A percentile compares a stretch with the other conserved stretches of the same genome.
Evolutionary conservation across 2,797 vertebrate species (phyloP).

Genomic region (Delichon dasypus): DNA sequence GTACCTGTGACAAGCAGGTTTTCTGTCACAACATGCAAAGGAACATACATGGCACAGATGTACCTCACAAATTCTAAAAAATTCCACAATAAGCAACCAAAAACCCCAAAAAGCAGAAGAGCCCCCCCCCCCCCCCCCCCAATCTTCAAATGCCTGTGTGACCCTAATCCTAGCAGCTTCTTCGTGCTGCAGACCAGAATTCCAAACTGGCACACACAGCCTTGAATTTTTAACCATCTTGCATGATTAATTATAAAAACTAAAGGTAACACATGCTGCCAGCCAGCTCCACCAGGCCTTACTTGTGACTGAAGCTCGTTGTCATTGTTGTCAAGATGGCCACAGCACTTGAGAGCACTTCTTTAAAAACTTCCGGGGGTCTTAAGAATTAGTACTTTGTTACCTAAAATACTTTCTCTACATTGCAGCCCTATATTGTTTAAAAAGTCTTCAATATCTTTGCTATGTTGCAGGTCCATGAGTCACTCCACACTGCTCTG

Average conservation of each 20-base stretch:
- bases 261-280: neutral
- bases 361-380: too few relatives aligned
- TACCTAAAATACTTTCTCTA: too few relatives aligned
- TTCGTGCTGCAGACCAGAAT: neutral
- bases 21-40: neutral
- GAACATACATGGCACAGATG: neutral
- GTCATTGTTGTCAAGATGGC: too few relatives aligned
- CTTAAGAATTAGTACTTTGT: too few relatives aligned
- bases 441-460: too few relatives aligned
- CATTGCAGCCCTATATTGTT: too few relatives aligned
- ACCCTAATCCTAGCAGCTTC: neutral
- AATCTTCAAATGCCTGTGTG: rapidly evolving
- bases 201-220: neutral
- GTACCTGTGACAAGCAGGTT: neutral
- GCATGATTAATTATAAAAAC: neutral
- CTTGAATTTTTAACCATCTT: neutral
- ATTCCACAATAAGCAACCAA: neutral
- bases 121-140: neutral
- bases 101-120: neutral
- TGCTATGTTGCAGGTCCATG: too few relatives aligned
- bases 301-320: neutral
- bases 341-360: too few relatives aligned
- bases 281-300: neutral
- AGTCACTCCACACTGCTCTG: too few relatives aligned
- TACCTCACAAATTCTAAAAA: neutral